Percentiles rank a stretch among this genome's conserved stretches.
Conservation (phyloP, 2,797 vertebrate species). For the Pseudocheirus occidentalis region DNA sequence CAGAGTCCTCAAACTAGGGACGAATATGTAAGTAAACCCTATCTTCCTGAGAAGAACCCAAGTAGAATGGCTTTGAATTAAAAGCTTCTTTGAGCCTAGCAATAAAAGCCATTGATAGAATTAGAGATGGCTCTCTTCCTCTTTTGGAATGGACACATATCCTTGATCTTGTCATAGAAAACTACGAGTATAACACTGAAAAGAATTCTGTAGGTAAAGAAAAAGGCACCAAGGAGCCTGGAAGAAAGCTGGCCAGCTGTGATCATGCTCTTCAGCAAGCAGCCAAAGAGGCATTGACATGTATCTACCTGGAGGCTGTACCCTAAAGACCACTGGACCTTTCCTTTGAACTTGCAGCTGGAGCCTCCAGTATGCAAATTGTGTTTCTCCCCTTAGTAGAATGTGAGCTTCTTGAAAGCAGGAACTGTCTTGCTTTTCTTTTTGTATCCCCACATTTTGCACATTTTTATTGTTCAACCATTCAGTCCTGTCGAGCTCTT, state of each 20-base stretch:
- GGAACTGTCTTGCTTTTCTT: neutral
- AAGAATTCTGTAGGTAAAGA: slow-evolving; percentile 23
- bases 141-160: neutral
- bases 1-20: slow-evolving; percentile 95
- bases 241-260: neutral
- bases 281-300: neutral
- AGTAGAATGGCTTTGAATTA: slow-evolving; percentile 8
- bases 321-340: neutral
- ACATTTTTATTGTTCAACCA: neutral
- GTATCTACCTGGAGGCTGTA: neutral
- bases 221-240: neutral
- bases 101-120: neutral
- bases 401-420: neutral
- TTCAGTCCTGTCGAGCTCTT: neutral
- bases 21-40: slow-evolving; percentile 93
- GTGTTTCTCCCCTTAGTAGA: neutral
- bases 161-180: slow-evolving; percentile 2
- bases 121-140: neutral
- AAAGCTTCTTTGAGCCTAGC: neutral
- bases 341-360: neutral
- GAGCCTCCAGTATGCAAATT: neutral
- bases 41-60: slow-evolving; percentile 18
- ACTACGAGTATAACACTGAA: neutral
- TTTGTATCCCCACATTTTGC: neutral
- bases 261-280: neutral